phyloP scores from a whole-genome alignment of 2,797 vertebrate species.

The Liasis olivaceus region DNA sequence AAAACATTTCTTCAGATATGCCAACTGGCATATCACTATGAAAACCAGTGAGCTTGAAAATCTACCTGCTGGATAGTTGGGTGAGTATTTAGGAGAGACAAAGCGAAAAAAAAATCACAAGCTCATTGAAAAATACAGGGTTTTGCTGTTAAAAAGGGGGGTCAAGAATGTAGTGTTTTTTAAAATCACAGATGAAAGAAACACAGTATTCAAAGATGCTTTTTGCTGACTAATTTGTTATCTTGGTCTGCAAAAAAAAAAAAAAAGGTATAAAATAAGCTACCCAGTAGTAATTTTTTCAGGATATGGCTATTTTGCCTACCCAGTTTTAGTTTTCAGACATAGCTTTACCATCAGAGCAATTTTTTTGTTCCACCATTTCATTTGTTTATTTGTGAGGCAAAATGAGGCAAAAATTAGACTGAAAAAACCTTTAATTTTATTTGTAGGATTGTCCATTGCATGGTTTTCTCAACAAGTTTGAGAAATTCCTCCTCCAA shows the following conservation, averaged over 20 bases:
- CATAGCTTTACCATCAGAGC: background rate
- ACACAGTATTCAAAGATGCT: background rate
- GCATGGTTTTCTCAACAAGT: background rate
- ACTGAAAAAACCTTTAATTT: background rate
- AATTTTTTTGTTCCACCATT: background rate
- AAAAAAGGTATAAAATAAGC: background rate
- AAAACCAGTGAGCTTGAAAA: background rate
- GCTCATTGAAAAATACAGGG: background rate
- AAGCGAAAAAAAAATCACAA: background rate
- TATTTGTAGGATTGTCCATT: background rate
- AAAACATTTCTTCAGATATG: background rate
- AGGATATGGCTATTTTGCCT: background rate
- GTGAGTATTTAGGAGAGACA: background rate
- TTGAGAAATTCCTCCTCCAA: background rate
- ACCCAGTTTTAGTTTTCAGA: background rate
- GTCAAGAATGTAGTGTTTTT: background rate
- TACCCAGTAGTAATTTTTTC: background rate
- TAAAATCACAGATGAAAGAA: background rate
- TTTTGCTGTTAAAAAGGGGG: background rate
- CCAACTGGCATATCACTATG: background rate
- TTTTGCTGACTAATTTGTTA: background rate
- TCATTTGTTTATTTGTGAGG: background rate
- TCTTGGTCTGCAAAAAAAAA: background rate
- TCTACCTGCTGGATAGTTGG: too few relatives aligned
- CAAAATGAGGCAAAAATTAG: background rate